Evolutionary conservation across 2,797 vertebrate species (phyloP).

Genomic region (Dicrostonyx torquatus): DNA sequence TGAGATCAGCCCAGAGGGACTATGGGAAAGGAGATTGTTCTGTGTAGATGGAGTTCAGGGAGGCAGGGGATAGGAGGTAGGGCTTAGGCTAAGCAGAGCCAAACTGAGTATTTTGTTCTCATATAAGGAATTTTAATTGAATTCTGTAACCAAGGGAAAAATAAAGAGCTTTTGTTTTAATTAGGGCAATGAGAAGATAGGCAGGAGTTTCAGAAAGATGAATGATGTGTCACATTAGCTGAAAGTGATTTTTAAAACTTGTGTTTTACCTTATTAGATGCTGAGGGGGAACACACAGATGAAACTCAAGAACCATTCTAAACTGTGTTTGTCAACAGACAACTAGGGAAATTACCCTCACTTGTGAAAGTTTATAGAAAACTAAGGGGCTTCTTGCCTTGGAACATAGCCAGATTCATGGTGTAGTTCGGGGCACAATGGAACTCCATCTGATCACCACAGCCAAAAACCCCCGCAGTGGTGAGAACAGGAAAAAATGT

Average conservation of each 20-base stretch:
- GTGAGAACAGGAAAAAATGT: not conserved
- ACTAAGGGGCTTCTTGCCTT: not conserved
- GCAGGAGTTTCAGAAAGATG: slow-evolving; percentile 21
- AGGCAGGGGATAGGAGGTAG: not conserved
- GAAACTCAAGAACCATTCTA: slow-evolving; percentile 2
- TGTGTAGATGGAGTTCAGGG: accelerated
- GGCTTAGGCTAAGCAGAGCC: not conserved
- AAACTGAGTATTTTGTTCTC: not conserved
- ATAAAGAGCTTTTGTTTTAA: slow-evolving; percentile 49
- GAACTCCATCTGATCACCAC: not conserved
- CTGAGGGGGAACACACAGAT: not conserved
- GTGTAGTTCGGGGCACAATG: not conserved
- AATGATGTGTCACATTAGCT: slow-evolving; percentile 11
- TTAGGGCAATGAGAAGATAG: not conserved
- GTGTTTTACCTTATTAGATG: not conserved
- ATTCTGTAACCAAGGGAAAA: not conserved
- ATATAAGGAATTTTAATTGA: not conserved
- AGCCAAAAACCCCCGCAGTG: not conserved
- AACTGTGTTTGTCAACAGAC: not conserved
- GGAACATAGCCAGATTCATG: not conserved
- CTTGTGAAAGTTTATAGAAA: not conserved
- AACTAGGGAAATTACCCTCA: not conserved
- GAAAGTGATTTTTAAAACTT: not conserved
- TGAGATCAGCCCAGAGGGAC: not conserved
- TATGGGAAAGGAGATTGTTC: not conserved